A percentile compares a stretch with the other conserved stretches of the same genome.
These are phyloP conservation scores for Andrena camellia DNA, from an alignment of 2,888 invertebrate genomes.

Conservation along the genomic window DNA sequence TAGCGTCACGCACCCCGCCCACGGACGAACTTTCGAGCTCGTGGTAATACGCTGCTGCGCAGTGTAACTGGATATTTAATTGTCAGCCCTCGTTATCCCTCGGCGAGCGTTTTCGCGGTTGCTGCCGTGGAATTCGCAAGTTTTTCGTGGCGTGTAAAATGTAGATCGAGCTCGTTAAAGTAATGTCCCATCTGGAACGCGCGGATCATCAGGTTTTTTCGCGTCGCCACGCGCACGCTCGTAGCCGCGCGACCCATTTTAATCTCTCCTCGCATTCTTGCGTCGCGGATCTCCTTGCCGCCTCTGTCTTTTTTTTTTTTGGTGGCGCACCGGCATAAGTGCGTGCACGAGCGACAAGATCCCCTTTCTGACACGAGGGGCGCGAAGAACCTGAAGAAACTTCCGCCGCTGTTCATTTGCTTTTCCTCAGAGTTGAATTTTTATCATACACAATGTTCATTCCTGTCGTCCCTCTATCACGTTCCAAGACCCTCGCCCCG, in stretches of 20 bases:
- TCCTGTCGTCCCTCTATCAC: constrained; percentile 20
- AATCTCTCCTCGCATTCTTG: background rate
- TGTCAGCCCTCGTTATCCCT: constrained; percentile 10
- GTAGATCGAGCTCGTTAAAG: constrained; percentile 32
- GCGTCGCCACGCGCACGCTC: background rate
- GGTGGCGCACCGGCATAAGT: background rate
- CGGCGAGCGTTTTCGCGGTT: constrained; percentile 5
- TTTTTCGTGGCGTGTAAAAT: background rate
- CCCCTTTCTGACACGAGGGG: background rate
- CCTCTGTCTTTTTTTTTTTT: background rate
- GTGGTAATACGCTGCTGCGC: background rate
- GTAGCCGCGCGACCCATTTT: constrained; percentile 24
- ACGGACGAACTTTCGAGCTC: constrained; percentile 19
- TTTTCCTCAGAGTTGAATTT: background rate
- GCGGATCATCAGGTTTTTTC: constrained; percentile 34
- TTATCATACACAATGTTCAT: constrained; percentile 25
- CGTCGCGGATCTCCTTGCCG: background rate
- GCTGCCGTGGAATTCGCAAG: background rate
- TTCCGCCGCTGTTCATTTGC: background rate
- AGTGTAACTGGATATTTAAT: constrained; percentile 35
- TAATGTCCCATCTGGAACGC: constrained; percentile 11
- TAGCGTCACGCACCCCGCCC: background rate
- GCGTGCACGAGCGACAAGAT: background rate
- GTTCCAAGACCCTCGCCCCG: constrained; percentile 25
- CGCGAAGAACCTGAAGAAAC: background rate